Evolutionary conservation across 2,113 vertebrate genomes (phyloP), one percentile per base, ranked within the genome.

Genomic region (Megalops atlanticus): DNA sequence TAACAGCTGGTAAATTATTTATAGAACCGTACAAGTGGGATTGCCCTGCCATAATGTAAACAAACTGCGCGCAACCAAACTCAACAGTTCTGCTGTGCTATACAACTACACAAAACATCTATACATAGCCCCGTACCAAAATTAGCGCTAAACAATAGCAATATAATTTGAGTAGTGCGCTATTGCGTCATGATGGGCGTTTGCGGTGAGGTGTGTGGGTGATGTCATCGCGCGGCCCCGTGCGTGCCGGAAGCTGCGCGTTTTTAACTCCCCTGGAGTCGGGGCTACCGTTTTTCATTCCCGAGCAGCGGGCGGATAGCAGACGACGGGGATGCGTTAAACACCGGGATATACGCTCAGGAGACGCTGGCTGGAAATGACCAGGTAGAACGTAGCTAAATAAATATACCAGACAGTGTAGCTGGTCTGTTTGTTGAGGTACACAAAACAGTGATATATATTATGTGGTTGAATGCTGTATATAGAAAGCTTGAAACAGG

Each of bases 251-350:
- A 64, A 64, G 58, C 58, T 64, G 27, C 31, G n/a, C 27, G n/a
- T n/a, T 64, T 27, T 4, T 31, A 31, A 64, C 58, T 64, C 58
- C 58, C n/a, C 58, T 8, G 58, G 58, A 64, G 58, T 64, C 58
- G 2, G n/a, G 58, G 58, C 58, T 64, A 31, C 58, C n/a, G 58
- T 64, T 64, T 64, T 64, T n/a, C n/a, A 64, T 64, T 64, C 31
- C 58, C 24, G 31, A n/a, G n/a, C 24, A 64, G 24, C 58, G 24
- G 18, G n/a, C n/a, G n/a, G n/a, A n/a, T 64, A 64, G 58, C 24
- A 64, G 58, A 64, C 58, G 58, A 64, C 58, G n/a, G 58, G n/a
- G 31, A 64, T 64, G 58, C 31, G 11, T 64, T 64, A n/a, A 64
- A 58, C 18, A 64, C 58, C 58, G n/a, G 58, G 58, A 64, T 64